Base-by-base conservation (phyloP, 2,113 vertebrate genomes). In the Pardalotus punctatus region DNA sequence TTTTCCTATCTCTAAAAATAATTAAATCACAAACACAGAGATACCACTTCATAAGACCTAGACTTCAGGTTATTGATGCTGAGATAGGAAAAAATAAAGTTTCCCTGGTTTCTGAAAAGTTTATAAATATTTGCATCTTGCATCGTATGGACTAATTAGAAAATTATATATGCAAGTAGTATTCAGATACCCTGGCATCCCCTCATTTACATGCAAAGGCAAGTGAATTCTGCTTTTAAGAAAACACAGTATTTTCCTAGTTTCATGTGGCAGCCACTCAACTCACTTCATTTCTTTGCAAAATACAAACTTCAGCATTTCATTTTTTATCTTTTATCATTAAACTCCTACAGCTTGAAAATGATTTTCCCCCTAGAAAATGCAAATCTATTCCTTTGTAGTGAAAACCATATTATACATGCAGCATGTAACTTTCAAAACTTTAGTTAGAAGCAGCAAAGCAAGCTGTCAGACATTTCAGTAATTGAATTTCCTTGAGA, bases 401-500 rank as follows among this genome's bases (percentile, higher is more conserved):
- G 97, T 96, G 84, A 92, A 90, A 97, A 90, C 73, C 40, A 5
- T 97, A 96, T 96, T 96, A 96, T 97, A 97, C 88, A 96, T 93
- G 93, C 88, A 91, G 91, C 88, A 95, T 94, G 92, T 94, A 96
- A 96, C 95, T 98, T 97, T 96, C 97, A 95, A 97, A 97, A 97
- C 96, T 97, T 97, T 88, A 94, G 96, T 96, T 95, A 97, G 95
- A 97, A 95, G 94, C 94, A 97, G 97, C 70, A 97, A 97, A 97
- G 93, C 92, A 95, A 96, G 93, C 97, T 98, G 98, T 98, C 97
- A 98, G 94, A 96, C 91, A 94, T 96, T 98, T 97, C 94, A 94
- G 97, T 97, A 98, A 98, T 97, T 98, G 96, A 98, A 97, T 98
- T 98, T 98, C 97, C 96, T 96, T 97, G 97, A 98, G 97, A 97